phyloP scores from a whole-genome alignment of 2,797 vertebrate genomes.

The Paramormyrops hopkinsi region DNA sequence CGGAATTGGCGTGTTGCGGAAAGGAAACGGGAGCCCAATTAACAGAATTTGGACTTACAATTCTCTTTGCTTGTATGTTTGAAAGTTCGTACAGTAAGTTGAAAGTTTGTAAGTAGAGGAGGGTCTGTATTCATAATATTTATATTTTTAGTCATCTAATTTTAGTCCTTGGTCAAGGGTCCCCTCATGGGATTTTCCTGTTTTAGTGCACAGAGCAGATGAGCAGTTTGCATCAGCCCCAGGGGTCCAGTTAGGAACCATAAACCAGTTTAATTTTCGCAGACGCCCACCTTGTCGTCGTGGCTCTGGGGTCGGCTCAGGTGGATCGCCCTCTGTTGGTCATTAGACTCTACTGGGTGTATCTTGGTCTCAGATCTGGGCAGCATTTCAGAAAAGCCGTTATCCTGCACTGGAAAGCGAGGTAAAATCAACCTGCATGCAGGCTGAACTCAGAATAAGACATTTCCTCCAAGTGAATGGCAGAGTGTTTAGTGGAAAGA shows the following conservation, averaged over 20 bases:
- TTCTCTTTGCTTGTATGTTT: no score
- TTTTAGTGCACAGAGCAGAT: not conserved
- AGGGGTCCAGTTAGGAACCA: not conserved
- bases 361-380: slow-evolving; percentile 40
- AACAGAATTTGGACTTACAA: no score
- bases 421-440: not conserved
- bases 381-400: slow-evolving; percentile 41
- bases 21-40: no score
- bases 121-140: not conserved
- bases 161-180: not conserved
- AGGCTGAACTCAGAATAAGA: not conserved
- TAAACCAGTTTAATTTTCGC: not conserved
- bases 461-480: not conserved
- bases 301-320: not conserved
- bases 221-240: not conserved
- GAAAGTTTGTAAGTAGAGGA: no score
- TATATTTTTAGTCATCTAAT: not conserved
- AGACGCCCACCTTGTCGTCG: slow-evolving; percentile 36
- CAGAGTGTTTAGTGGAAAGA: not conserved
- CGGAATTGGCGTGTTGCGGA: no score
- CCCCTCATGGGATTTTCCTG: not conserved
- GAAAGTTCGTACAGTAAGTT: no score
- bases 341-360: slow-evolving; percentile 37
- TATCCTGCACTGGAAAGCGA: not conserved
- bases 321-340: slow-evolving; percentile 10